phyloP scores from a whole-genome alignment of 1,140 invertebrate genomes.

The Temnothorax nylanderi region DNA sequence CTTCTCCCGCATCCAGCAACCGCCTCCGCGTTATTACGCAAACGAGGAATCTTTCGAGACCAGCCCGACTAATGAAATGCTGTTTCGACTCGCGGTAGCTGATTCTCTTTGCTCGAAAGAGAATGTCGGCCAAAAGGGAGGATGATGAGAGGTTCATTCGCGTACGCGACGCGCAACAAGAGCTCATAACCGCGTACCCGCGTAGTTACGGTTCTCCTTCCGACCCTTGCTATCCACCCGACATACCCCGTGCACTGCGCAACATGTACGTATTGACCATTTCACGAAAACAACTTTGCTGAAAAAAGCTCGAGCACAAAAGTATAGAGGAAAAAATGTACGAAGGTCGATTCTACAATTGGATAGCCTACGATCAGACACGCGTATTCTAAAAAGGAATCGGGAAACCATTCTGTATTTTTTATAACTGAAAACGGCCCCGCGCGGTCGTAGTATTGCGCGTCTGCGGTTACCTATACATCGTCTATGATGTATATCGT shows the following conservation, averaged over 20 bases:
- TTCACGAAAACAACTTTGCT: background rate
- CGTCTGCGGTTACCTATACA: too few relatives aligned
- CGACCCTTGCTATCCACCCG: background rate
- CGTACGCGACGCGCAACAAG: constrained; percentile 22
- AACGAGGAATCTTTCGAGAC: constrained; percentile 49
- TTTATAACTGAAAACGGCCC: background rate
- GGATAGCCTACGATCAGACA: background rate
- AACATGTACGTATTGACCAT: constrained; percentile 10
- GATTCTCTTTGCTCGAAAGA: constrained; percentile 15
- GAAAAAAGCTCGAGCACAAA: background rate
- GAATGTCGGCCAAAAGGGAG: constrained; percentile 17
- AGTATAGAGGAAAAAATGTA: background rate
- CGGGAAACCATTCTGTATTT: background rate
- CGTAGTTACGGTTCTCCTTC: constrained; percentile 9
- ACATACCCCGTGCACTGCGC: background rate
- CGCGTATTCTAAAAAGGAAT: background rate
- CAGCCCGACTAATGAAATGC: constrained; percentile 37
- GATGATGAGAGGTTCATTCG: constrained; percentile 35
- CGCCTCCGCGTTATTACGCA: constrained; percentile 13
- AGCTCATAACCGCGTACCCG: constrained; percentile 35
- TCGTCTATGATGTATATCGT: background rate
- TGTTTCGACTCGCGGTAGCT: constrained; percentile 23
- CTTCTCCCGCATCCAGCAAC: background rate
- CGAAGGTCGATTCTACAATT: background rate
- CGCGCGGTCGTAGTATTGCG: too few relatives aligned